Evolutionary conservation across 2,113 vertebrate species (phyloP), one percentile per base, ranked within the genome.

Genomic region (Amia ocellicauda): DNA sequence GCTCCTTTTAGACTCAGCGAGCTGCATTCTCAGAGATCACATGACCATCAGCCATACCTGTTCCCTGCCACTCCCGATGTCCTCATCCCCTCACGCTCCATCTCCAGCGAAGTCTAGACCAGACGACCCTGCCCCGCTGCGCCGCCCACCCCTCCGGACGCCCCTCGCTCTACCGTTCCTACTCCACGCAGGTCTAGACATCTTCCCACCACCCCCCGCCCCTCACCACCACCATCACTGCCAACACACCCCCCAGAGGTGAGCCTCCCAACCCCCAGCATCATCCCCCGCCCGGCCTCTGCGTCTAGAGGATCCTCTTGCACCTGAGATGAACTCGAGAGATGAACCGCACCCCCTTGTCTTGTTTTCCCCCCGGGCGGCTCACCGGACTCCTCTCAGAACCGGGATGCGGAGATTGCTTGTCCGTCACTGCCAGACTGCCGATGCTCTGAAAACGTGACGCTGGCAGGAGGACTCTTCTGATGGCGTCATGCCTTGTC

Each of bases 21-120:
- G 72, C 88, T 91, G 84, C 77, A 68, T 90, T 90, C 91, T 80
- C 91, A 89, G 90, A 91, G 88, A 90, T 91, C 90, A 93, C 92
- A 88, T 93, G 91, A 95, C 86, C 81, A 90, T 87, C 90, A 92
- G 85, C 88, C 88, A 83, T 77, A 81, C 84, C 85, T 77, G 73
- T 74, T 83, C 86, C 86, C 86, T 77, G 65, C 84, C 86, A 83
- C 92, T 81, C 78, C 87, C 73, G 79, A 88, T 82, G 91, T 93
- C 77, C 83, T 93, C 80, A 72, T 93, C 72, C 67, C 90, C 77
- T 87, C 91, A 76, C 84, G 87, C 78, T 89, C 88, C 86, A 81
- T 93, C 78, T 87, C 91, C 88, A 85, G 70, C 85, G 87, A 89
- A 85, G 91, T 94, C 80, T 90, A 92, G 92, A 86, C 71, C 76